These are phyloP conservation scores for Phalacrocorax brasilianus DNA, from an alignment of 2,113 vertebrate genomes.

Conservation along the genomic window DNA sequence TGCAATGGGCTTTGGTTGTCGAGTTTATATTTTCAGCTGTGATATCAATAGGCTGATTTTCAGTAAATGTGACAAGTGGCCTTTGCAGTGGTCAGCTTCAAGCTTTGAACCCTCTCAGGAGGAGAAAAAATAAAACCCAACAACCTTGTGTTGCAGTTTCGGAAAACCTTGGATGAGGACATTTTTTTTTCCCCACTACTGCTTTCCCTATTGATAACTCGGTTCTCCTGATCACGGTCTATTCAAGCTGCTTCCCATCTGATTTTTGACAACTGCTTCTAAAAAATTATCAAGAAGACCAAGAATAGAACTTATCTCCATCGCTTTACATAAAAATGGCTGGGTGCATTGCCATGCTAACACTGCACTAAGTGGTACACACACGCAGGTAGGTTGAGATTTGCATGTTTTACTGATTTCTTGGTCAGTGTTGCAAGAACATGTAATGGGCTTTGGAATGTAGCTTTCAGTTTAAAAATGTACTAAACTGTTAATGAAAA, in stretches of 20 bases:
- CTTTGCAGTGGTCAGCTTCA: constrained; percentile 81
- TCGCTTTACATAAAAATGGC: constrained; percentile 74
- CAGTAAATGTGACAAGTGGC: constrained; percentile 81
- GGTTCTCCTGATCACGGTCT: constrained; percentile 71
- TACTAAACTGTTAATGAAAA: constrained; percentile 33
- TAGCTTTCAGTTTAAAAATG: constrained; percentile 50
- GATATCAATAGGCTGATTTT: constrained; percentile 79
- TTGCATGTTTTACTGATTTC: constrained; percentile 81
- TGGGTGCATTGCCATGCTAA: constrained; percentile 72
- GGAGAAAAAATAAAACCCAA: constrained; percentile 44
- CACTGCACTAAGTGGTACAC: constrained; percentile 70
- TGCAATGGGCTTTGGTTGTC: constrained; percentile 73
- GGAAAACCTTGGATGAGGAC: constrained; percentile 76
- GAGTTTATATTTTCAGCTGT: constrained; percentile 77
- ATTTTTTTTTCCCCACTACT: constrained; percentile 61
- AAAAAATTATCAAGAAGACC: constrained; percentile 74
- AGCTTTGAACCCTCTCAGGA: constrained; percentile 78
- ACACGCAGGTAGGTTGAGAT: constrained; percentile 80
- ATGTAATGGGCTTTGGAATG: constrained; percentile 55
- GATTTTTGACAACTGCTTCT: constrained; percentile 75
- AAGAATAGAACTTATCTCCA: constrained; percentile 73
- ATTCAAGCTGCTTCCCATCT: constrained; percentile 74
- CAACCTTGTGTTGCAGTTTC: constrained; percentile 70
- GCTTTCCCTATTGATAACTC: constrained; percentile 77
- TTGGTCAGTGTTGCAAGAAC: constrained; percentile 58